Evolutionary conservation across 2,113 vertebrate species (phyloP), one percentile per base, ranked within the genome.

Genomic region (Gavialis gangeticus): DNA sequence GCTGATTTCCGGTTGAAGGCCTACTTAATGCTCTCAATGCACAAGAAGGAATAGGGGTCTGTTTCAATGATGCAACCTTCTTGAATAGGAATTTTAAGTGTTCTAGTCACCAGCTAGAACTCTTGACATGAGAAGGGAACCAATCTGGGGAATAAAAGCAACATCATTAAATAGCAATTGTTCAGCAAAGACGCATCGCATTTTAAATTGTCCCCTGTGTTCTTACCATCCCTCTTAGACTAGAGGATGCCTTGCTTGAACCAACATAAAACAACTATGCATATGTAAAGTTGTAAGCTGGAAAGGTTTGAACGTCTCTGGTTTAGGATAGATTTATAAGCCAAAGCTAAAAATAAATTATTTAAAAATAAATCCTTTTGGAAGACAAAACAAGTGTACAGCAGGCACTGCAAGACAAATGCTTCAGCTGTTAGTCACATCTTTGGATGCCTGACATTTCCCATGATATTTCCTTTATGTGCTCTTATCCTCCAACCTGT

Each of bases 341-440:
- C 12, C 34, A 89, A 81, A 86, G 13, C 18, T 88, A 34, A 84
- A 91, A 97, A 86, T 57, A 82, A 79, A 60, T 5, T 1, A 46
- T 64, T 91, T 24, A 9, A 90, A 87, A 90, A 17, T 34, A 73
- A 79, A 55, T 54, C 30, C 1, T 63, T 3, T 76, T n/a, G 9
- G n/a, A 87, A 87, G 18, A 55, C 4, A 28, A 90, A 91, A 66
- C 3, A 78, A 69, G 37, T 1, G 2, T 5, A 69, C 25, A 84
- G 10, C 27, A 16, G 21, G 13, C 28, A 18, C 54, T 59, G 18
- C 7, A 62, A 87, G n/a, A 56, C 5, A 37, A 79, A 59, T 28
- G 37, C 5, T 81, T 95, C 58, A 12, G 11, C 21, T 80, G 3
- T 54, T 76, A 14, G 12, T 66, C 27, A 19, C 73, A 59, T 17